Percentiles rank a stretch among this genome's conserved stretches.
These are phyloP conservation scores for Hipposideros armiger DNA, from an alignment of 2,113 vertebrate genomes.

Conservation along the genomic window DNA sequence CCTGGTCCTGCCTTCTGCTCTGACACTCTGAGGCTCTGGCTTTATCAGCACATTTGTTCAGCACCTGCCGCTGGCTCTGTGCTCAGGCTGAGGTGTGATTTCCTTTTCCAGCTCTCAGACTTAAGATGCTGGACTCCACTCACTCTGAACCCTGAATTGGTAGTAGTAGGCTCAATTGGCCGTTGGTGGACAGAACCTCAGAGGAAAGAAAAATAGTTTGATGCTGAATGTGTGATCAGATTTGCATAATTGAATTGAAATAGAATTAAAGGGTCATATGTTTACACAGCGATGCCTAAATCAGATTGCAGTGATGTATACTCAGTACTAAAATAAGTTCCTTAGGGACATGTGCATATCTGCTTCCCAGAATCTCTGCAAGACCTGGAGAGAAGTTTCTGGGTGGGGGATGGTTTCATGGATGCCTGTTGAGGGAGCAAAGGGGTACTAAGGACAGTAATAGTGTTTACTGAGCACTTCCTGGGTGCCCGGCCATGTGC, in stretches of 20 bases:
- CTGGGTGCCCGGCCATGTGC: neutral
- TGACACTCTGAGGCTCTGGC: too few species aligned
- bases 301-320: conserved; percentile 56
- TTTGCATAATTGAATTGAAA: conserved; percentile 80
- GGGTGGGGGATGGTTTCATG: neutral
- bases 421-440: neutral
- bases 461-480: neutral
- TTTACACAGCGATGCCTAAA: conserved; percentile 74
- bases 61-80: neutral
- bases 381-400: neutral
- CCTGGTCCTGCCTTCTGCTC: neutral
- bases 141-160: neutral
- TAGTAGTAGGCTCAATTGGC: conserved; percentile 14
- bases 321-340: conserved; percentile 55
- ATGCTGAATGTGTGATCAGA: conserved; percentile 72
- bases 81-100: neutral
- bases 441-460: rapidly evolving
- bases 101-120: neutral
- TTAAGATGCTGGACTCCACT: neutral
- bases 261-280: conserved; percentile 80
- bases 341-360: neutral
- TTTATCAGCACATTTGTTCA: too few species aligned
- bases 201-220: conserved; percentile 72
- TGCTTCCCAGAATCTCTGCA: conserved; percentile 29
- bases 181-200: conserved; percentile 55